These are phyloP conservation scores for Biston stratarius DNA, from an alignment of 2,888 invertebrate genomes.

Conservation along the genomic window DNA sequence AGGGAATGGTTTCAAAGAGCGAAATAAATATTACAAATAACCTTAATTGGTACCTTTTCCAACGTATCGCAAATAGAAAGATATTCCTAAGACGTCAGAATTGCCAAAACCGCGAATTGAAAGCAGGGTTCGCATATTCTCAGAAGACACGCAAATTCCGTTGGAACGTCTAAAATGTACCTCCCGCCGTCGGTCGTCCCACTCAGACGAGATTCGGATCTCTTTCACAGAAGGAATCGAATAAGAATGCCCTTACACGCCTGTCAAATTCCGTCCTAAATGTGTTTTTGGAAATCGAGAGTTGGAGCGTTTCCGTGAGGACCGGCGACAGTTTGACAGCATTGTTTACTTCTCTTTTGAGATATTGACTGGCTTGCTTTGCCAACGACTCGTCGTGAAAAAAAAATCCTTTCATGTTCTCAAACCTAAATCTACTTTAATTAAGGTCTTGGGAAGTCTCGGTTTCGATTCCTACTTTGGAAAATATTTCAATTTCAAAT, in stretches of 20 bases:
- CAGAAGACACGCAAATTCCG: conserved; percentile 32
- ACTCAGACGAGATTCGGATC: conserved; percentile 21
- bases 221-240: conserved; percentile 26
- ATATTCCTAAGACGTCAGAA: conserved; percentile 5
- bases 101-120: conserved; percentile 19
- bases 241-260: conserved; percentile 21
- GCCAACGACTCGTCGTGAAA: not conserved
- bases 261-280: conserved; percentile 25
- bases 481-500: no score
- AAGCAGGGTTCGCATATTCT: conserved; percentile 22
- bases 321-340: conserved; percentile 11
- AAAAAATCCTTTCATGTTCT: not conserved
- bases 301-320: conserved; percentile 8
- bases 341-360: conserved; percentile 17
- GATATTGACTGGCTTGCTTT: conserved; percentile 15
- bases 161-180: conserved; percentile 28
- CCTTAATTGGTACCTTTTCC: no score
- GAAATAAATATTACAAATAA: no score
- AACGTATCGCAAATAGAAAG: no score
- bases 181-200: not conserved
- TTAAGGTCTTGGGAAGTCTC: no score
- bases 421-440: no score
- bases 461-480: no score
- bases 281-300: conserved; percentile 19
- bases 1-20: no score